Percentiles rank a stretch among this genome's conserved stretches.
Conservation (phyloP, 1,140 invertebrate species). For the Zaprionus capensis region DNA sequence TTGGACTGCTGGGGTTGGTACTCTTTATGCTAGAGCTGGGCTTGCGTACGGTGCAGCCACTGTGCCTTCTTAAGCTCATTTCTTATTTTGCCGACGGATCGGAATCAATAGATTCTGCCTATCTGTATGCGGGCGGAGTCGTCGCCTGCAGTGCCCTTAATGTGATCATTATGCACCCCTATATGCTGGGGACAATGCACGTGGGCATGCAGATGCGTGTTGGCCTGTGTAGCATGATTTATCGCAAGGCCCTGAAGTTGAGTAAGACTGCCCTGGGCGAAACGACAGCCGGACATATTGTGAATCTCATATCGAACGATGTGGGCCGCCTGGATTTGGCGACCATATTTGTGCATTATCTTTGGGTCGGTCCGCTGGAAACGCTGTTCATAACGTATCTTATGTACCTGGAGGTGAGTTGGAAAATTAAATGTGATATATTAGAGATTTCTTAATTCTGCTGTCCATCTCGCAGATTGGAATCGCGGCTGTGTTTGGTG, state of each 20-base stretch:
- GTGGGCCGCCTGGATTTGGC: constrained; percentile 89
- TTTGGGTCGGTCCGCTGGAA: constrained; percentile 93
- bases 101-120: constrained; percentile 85
- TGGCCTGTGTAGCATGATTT: constrained; percentile 91
- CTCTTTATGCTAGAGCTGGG: constrained; percentile 73
- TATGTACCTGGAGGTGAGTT: constrained; percentile 87
- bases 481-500: constrained; percentile 90
- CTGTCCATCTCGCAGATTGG: constrained; percentile 86
- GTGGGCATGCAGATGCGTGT: constrained; percentile 92
- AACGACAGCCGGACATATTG: constrained; percentile 93
- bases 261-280: constrained; percentile 89
- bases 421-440: background rate
- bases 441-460: background rate
- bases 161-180: constrained; percentile 90
- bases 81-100: constrained; percentile 86
- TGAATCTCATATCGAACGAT: constrained; percentile 97
- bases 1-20: constrained; percentile 65
- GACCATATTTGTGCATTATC: constrained; percentile 89
- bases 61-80: constrained; percentile 89
- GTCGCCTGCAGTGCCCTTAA: constrained; percentile 89
- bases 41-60: constrained; percentile 88
- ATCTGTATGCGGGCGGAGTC: constrained; percentile 88
- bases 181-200: constrained; percentile 90
- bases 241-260: constrained; percentile 90
- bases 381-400: constrained; percentile 91